These are phyloP conservation scores for Symphodus melops DNA, from an alignment of 2,113 vertebrate genomes.

Conservation along the genomic window DNA sequence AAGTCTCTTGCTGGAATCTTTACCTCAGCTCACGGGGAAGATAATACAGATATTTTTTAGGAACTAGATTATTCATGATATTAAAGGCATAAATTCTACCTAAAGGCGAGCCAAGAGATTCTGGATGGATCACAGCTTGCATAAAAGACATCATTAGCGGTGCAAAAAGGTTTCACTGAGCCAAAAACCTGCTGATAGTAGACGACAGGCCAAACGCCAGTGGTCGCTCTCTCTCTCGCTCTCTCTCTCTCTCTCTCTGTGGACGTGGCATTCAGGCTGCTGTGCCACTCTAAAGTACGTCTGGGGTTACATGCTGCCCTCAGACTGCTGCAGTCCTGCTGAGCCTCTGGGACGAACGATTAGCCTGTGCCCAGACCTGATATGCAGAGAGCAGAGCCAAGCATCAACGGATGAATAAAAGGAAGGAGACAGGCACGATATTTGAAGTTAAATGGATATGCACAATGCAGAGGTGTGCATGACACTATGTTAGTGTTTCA, in stretches of 20 bases:
- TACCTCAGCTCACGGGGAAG: slow-evolving; percentile 3
- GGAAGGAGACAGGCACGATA: slow-evolving; percentile 12
- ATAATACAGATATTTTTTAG: not conserved
- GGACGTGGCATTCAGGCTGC: slow-evolving; percentile 59
- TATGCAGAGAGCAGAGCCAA: slow-evolving; percentile 43
- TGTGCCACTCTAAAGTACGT: slow-evolving; percentile 48
- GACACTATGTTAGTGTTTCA: not conserved
- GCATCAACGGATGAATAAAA: slow-evolving; percentile 39
- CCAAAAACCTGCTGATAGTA: slow-evolving; percentile 52
- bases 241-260: slow-evolving; percentile 8
- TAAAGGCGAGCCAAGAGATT: slow-evolving; percentile 10
- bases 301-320: slow-evolving; percentile 59
- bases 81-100: not conserved
- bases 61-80: slow-evolving; percentile 9
- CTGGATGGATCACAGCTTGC: slow-evolving; percentile 18
- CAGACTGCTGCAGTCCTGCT: slow-evolving; percentile 55
- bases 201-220: slow-evolving; percentile 32
- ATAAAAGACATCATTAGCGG: slow-evolving; percentile 46
- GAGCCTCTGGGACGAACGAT: slow-evolving; percentile 60
- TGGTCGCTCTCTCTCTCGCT: slow-evolving; percentile 1
- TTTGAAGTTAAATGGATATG: slow-evolving; percentile 1
- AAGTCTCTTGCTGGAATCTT: slow-evolving; percentile 8
- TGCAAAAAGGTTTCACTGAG: slow-evolving; percentile 47
- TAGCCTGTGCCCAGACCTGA: slow-evolving; percentile 60
- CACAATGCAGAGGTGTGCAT: slow-evolving; percentile 16